These are phyloP conservation scores for Laothoe populi DNA, from an alignment of 2,888 invertebrate species.

Conservation along the genomic window DNA sequence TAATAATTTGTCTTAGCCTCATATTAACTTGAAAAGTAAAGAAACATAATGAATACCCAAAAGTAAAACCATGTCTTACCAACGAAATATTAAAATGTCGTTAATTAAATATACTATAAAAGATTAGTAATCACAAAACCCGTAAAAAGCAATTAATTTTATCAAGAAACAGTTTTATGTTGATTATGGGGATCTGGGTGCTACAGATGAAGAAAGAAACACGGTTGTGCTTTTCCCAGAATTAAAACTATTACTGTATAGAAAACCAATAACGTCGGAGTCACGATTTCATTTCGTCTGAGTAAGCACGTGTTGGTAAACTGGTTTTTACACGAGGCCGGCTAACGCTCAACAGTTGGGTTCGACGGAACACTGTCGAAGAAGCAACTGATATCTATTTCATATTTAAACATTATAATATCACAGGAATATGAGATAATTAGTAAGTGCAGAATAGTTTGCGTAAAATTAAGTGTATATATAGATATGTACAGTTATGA, in stretches of 20 bases:
- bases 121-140: neutral
- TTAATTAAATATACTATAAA: neutral
- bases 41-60: neutral
- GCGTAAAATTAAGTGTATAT: neutral
- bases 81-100: too few species aligned
- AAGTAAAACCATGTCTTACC: neutral
- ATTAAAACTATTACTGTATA: conserved; percentile 41
- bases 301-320: conserved; percentile 61
- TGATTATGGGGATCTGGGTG: conserved; percentile 4
- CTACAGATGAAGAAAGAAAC: conserved; percentile 31
- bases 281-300: conserved; percentile 59
- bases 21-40: too few species aligned
- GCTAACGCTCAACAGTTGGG: conserved; percentile 16
- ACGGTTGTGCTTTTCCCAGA: conserved; percentile 33
- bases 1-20: too few species aligned
- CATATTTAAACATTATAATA: neutral
- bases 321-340: conserved; percentile 45
- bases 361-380: conserved; percentile 20
- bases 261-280: conserved; percentile 56
- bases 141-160: neutral
- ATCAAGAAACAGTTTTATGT: conserved; percentile 5
- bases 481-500: too few species aligned
- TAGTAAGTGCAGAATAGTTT: neutral
- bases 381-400: conserved; percentile 15
- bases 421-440: neutral